phyloP scores from a whole-genome alignment of 2,113 vertebrate species.

The Henicopernis longicauda region DNA sequence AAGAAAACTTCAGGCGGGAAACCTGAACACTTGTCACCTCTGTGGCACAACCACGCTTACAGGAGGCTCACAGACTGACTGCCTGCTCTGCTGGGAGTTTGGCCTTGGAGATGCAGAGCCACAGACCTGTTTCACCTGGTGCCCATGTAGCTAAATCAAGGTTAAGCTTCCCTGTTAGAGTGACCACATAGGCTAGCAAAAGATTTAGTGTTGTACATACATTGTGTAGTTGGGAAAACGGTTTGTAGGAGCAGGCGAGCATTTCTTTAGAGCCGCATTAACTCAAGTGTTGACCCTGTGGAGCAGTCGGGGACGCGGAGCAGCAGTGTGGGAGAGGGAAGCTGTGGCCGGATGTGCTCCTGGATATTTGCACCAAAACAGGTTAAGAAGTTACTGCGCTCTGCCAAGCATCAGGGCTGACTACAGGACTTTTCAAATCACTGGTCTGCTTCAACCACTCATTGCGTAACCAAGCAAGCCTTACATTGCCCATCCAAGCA shows the following conservation, averaged over 20 bases:
- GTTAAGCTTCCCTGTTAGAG: not conserved
- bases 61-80: not conserved
- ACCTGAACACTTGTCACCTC: not conserved
- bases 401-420: not conserved
- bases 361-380: not conserved
- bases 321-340: not conserved
- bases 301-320: not conserved
- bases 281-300: not conserved
- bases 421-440: not conserved
- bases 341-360: not conserved
- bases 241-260: not conserved
- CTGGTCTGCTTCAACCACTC: not conserved
- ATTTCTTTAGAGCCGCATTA: not conserved
- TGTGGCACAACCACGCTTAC: not conserved
- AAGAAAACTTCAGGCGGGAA: not conserved
- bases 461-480: accelerated
- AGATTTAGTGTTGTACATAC: not conserved
- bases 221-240: not conserved
- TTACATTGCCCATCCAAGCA: not conserved
- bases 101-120: not conserved
- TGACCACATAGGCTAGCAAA: accelerated
- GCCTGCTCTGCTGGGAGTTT: not conserved
- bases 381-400: not conserved
- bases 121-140: not conserved
- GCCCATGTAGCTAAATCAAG: not conserved